Evolutionary conservation across 2,113 vertebrate species (phyloP), one percentile per base, ranked within the genome.

Genomic region (Gallinago media): DNA sequence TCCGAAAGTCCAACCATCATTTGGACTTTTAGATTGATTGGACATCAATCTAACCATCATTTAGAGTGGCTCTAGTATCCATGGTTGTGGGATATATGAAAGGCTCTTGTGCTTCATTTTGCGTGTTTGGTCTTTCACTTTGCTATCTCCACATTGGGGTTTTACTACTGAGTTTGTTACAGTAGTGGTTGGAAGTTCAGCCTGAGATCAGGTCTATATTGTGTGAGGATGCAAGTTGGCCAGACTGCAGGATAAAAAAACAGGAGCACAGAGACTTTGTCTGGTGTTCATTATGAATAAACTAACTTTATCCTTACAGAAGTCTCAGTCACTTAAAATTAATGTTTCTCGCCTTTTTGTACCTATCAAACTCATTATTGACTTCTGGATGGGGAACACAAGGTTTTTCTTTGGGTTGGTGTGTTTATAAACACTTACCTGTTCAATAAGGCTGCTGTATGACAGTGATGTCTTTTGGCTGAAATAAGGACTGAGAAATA

Each of bases 401-500:
- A 54, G 13, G 25, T 15, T 3, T 5, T 77, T 46, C 17, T 86
- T 77, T 31, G 79, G 34, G 61, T 29, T 75, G 42, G 6, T 58
- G 26, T 81, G 65, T 81, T 84, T 63, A 22, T 25, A 49, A 70
- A 36, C n/a, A 44, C 21, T 84, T 78, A 75, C 76, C 52, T 96
- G 52, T 21, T 92, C 80, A 87, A 3, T 59, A 47, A 72, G 34
- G n/a, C 40, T 84, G 55, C 38, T 75, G 22, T 61, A 3, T 66
- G 74, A 86, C 15, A 72, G 25, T 36, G 70, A 17, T 27, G 84
- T 50, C 25, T 52, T 96, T 55, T 86, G 66, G 49, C 61, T 87
- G 54, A 89, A 92, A 63, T 15, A 62, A 66, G 14, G 72, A 42
- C 72, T 92, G 56, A 85, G 89, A 92, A 96, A 91, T 56, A 92